Evolutionary conservation across 2,888 invertebrate species (phyloP).

Genomic region (Melanophora roralis): DNA sequence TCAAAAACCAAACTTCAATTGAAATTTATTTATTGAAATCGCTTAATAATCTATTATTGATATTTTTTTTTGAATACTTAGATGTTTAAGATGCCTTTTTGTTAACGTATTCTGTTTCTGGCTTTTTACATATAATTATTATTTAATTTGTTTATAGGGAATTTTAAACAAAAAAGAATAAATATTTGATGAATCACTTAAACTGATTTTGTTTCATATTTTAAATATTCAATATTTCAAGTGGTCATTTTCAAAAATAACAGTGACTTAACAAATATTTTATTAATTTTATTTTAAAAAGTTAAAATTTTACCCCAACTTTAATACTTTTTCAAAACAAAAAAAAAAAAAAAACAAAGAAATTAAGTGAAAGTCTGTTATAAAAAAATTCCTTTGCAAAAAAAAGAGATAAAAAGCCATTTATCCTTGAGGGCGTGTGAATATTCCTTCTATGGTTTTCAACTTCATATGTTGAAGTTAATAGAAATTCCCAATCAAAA

Average conservation of each 20-base stretch:
- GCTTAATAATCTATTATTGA: constrained; percentile 17
- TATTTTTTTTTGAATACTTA: constrained; percentile 38
- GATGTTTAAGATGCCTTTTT: too few species aligned
- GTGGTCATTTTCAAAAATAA: neutral
- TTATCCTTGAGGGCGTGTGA: constrained; percentile 63
- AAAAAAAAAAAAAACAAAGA: neutral
- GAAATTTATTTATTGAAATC: constrained; percentile 1
- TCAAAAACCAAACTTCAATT: constrained; percentile 6
- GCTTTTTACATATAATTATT: constrained; percentile 57
- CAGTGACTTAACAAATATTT: constrained; percentile 14
- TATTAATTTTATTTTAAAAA: neutral
- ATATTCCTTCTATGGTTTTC: constrained; percentile 36
- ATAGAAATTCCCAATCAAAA: neutral
- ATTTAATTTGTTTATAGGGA: constrained; percentile 60
- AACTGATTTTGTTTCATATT: constrained; percentile 58
- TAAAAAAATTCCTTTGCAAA: neutral
- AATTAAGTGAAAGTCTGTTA: constrained; percentile 25
- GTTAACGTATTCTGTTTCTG: neutral
- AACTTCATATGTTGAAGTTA: neutral
- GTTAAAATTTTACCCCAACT: neutral
- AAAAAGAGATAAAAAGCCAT: neutral
- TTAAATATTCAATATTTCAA: neutral
- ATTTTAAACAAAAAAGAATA: neutral
- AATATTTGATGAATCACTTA: constrained; percentile 61
- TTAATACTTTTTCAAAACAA: neutral